phyloP scores from a whole-genome alignment of 2,888 invertebrate genomes.

The Heliconius hortense region DNA sequence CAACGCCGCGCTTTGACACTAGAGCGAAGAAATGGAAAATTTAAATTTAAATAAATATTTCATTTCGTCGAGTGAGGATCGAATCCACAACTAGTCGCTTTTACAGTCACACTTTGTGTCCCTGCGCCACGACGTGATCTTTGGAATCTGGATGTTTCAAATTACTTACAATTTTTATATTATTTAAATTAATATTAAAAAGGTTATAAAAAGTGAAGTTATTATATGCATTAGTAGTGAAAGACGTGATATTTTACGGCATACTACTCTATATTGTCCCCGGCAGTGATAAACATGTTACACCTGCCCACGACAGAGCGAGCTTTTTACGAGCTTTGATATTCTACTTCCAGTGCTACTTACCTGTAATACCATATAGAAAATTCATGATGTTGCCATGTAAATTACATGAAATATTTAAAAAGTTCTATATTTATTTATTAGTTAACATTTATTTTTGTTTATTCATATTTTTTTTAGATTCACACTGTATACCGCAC shows the following conservation, averaged over 20 bases:
- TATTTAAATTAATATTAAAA: neutral
- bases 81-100: too few species aligned
- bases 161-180: conserved; percentile 4
- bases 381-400: conserved; percentile 20
- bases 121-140: too few species aligned
- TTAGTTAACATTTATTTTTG: neutral
- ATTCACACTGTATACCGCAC: too few species aligned
- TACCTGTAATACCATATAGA: conserved; percentile 63
- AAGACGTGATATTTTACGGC: conserved; percentile 79
- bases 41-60: too few species aligned
- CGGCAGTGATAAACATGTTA: conserved; percentile 77
- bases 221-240: conserved; percentile 65
- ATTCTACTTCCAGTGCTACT: conserved; percentile 82
- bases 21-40: too few species aligned
- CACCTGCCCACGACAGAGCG: conserved; percentile 75
- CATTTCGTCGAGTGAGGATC: too few species aligned
- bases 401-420: neutral
- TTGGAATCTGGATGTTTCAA: neutral
- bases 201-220: neutral
- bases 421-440: neutral
- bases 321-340: conserved; percentile 79
- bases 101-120: too few species aligned
- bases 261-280: conserved; percentile 63
- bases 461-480: too few species aligned
- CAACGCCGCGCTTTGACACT: too few species aligned